These are phyloP conservation scores for Lithophane semibrunnea DNA, from an alignment of 2,888 invertebrate genomes.

Conservation along the genomic window DNA sequence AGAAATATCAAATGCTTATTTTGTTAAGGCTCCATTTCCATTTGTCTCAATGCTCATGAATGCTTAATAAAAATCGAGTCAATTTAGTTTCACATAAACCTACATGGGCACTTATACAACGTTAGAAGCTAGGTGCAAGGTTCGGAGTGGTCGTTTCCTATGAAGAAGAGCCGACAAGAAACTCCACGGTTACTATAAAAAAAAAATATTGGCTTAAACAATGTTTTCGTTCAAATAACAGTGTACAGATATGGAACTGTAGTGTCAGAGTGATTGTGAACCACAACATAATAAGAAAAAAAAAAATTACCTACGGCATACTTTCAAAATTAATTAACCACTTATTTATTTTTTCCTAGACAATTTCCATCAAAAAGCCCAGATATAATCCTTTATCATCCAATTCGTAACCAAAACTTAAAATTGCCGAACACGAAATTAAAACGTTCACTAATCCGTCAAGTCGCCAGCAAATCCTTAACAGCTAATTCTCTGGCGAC, in stretches of 20 bases:
- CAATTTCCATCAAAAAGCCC: neutral
- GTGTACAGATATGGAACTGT: too few relatives aligned
- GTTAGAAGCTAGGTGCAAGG: neutral
- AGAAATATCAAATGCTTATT: neutral
- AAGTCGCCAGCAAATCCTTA: conserved; percentile 65
- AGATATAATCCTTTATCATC: neutral
- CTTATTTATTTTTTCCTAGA: neutral
- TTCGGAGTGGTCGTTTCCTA: neutral
- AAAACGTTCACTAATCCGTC: conserved; percentile 48
- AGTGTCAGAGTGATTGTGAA: too few relatives aligned
- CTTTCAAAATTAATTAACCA: neutral
- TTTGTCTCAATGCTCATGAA: neutral
- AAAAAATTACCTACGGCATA: neutral
- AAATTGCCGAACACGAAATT: conserved; percentile 40
- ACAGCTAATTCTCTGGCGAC: conserved; percentile 68
- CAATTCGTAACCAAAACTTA: neutral
- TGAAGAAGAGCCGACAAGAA: neutral
- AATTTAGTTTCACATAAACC: neutral
- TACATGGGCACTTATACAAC: neutral
- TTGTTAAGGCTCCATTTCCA: neutral
- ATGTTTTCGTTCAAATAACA: neutral
- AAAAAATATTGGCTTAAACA: neutral
- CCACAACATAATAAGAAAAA: neutral
- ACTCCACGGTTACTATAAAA: neutral
- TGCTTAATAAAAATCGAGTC: neutral